Evolutionary conservation across 2,797 vertebrate genomes (phyloP).

Genomic region (Kryptopterus vitreolus): DNA sequence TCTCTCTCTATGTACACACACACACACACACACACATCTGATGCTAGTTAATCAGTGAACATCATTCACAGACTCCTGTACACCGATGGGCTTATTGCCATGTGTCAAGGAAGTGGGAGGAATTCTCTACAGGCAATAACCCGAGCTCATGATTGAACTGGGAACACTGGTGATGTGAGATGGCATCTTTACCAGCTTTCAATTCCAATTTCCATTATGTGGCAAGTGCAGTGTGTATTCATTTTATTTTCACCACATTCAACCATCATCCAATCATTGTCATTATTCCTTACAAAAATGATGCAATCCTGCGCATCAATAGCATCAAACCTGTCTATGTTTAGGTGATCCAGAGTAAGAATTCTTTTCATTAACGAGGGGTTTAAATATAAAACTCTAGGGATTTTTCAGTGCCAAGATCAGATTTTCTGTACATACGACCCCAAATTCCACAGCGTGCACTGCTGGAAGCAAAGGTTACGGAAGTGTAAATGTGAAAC

Average conservation of each 20-base stretch:
- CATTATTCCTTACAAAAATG: not conserved
- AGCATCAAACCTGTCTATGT: not conserved
- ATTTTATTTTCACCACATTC: not conserved
- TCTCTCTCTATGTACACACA: no score
- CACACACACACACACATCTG: no score
- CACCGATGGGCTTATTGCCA: no score
- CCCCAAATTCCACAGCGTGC: not conserved
- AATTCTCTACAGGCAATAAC: not conserved
- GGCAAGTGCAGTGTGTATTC: not conserved
- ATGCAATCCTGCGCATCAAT: not conserved
- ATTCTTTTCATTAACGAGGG: not conserved
- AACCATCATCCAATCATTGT: not conserved
- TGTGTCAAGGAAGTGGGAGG: not conserved
- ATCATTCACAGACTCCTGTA: not conserved
- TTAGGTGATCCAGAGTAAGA: not conserved
- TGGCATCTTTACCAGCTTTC: not conserved
- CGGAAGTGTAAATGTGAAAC: not conserved
- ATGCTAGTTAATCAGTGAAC: not conserved
- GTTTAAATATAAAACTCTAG: not conserved
- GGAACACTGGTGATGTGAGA: not conserved
- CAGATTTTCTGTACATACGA: not conserved
- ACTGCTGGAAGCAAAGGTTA: slow-evolving; percentile 9
- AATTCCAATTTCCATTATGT: not conserved
- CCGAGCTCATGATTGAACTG: not conserved
- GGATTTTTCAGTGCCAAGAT: not conserved